A percentile compares a stretch with the other conserved stretches of the same genome.
These are phyloP conservation scores for Chrysolina haemoptera DNA, from an alignment of 2,888 invertebrate species.

Conservation along the genomic window DNA sequence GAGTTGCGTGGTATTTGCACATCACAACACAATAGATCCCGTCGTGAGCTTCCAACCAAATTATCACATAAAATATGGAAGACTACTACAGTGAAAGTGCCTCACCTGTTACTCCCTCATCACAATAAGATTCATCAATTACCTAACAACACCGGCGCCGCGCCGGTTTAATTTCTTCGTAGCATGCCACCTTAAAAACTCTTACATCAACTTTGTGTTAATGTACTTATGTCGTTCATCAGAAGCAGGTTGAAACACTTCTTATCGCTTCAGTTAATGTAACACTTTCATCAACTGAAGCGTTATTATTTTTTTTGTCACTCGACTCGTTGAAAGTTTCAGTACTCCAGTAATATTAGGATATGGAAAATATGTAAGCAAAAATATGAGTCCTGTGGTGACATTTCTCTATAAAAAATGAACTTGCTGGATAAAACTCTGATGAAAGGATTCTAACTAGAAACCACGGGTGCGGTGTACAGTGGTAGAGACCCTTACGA, in stretches of 20 bases:
- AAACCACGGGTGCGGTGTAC: no score
- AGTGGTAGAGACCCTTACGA: no score
- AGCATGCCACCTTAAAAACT: constrained; percentile 21
- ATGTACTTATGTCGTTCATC: constrained; percentile 41
- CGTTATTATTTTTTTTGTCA: not conserved
- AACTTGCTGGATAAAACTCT: no score
- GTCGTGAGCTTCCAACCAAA: not conserved
- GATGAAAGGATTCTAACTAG: no score
- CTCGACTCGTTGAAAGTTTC: not conserved
- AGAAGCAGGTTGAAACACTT: constrained; percentile 35
- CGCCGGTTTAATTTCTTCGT: not conserved
- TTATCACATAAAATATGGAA: not conserved
- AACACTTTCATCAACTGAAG: not conserved
- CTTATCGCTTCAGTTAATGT: constrained; percentile 43
- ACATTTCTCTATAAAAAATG: no score
- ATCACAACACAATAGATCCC: no score
- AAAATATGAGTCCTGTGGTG: not conserved
- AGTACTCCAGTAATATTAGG: not conserved
- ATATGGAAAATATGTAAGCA: not conserved
- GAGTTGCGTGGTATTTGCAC: no score
- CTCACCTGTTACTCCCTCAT: not conserved
- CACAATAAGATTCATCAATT: constrained; percentile 12
- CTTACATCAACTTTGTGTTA: constrained; percentile 33
- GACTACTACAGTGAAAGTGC: not conserved
- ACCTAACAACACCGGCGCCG: no score